Evolutionary conservation across 2,113 vertebrate genomes (phyloP).

Genomic region (Indri indri): DNA sequence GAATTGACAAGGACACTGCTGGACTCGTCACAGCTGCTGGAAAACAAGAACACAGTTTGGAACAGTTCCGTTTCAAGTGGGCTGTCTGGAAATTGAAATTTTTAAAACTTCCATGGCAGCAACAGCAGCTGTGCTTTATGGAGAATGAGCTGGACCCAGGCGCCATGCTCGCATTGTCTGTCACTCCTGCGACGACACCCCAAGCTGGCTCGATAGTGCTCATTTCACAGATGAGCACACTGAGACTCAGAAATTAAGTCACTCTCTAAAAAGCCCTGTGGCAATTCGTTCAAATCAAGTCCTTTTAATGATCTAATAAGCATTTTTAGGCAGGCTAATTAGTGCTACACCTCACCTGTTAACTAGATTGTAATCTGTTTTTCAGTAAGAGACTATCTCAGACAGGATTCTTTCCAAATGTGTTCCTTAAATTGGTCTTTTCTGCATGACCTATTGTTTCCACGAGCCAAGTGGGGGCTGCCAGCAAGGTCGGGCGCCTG

Average conservation of each 20-base stretch:
- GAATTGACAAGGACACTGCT: conserved; percentile 55
- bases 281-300: background rate
- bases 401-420: background rate
- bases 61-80: conserved; percentile 60
- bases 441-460: background rate
- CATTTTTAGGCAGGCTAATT: conserved; percentile 68
- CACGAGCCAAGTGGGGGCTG: background rate
- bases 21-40: conserved; percentile 55
- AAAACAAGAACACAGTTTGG: conserved; percentile 66
- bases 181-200: background rate
- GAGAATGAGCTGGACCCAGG: background rate
- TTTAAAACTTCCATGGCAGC: background rate
- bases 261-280: background rate
- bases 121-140: background rate
- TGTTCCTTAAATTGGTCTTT: background rate
- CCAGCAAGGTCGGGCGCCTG: background rate
- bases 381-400: background rate
- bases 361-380: background rate
- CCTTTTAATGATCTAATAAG: conserved; percentile 49
- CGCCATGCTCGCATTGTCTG: rapidly evolving
- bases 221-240: background rate
- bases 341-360: background rate
- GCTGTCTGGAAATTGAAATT: conserved; percentile 46
- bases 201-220: background rate
- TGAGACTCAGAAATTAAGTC: background rate